A percentile compares a stretch with the other conserved stretches of the same genome.
Conservation (phyloP, 1,140 invertebrate genomes). For the Hyphantria cunea region DNA sequence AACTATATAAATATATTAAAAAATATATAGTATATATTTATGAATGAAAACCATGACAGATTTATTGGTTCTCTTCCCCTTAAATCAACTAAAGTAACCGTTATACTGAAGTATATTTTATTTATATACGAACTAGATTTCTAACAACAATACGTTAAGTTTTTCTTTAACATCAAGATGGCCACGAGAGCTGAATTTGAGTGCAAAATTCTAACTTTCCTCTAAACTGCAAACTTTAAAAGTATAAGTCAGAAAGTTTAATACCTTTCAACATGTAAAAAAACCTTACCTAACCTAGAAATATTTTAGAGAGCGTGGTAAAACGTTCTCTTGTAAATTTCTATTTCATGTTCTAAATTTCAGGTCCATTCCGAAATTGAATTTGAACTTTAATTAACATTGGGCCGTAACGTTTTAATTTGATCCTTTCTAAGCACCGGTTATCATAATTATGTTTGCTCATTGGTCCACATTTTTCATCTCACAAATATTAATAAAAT, state of each 20-base stretch:
- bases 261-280: neutral
- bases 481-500: constrained; percentile 7
- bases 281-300: neutral
- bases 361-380: neutral
- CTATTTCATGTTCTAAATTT: neutral
- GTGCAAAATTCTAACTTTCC: constrained; percentile 6
- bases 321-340: neutral
- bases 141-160: neutral
- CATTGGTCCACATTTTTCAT: neutral
- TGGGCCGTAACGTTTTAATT: neutral
- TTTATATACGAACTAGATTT: constrained; percentile 10
- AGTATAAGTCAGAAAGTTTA: constrained; percentile 9
- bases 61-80: neutral
- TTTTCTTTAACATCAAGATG: neutral
- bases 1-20: too few relatives aligned
- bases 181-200: neutral
- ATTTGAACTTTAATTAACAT: neutral
- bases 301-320: neutral
- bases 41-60: neutral
- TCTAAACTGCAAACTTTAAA: constrained; percentile 4
- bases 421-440: neutral
- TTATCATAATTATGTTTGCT: too few relatives aligned
- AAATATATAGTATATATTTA: too few relatives aligned
- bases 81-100: constrained; percentile 1
- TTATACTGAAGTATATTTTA: constrained; percentile 8